phyloP scores from a whole-genome alignment of 2,888 invertebrate species.

The Eupithecia abbreviata region DNA sequence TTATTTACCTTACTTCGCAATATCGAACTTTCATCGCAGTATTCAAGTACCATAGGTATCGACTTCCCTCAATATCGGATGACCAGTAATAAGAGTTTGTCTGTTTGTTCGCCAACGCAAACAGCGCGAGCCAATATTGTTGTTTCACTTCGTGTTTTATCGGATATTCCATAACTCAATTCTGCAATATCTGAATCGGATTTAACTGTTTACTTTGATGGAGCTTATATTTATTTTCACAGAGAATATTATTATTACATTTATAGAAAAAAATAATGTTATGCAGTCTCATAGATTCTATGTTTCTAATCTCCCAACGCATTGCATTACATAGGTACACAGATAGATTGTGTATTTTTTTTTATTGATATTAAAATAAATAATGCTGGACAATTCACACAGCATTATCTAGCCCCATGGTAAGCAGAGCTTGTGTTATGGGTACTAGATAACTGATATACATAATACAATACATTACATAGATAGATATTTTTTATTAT shows the following conservation, averaged over 20 bases:
- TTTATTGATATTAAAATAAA: no score
- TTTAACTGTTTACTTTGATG: constrained; percentile 26
- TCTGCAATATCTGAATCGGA: constrained; percentile 29
- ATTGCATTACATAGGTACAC: neutral
- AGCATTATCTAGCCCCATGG: no score
- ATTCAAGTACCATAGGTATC: constrained; percentile 12
- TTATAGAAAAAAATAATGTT: neutral
- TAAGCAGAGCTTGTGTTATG: no score
- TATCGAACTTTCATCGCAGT: constrained; percentile 6
- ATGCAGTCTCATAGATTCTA: neutral
- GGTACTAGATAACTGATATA: no score
- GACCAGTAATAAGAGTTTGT: constrained; percentile 44
- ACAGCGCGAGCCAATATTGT: constrained; percentile 37
- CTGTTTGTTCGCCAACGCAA: constrained; percentile 48
- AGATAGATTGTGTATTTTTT: no score
- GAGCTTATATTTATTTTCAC: neutral
- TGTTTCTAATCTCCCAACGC: neutral
- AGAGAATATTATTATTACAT: neutral
- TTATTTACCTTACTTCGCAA: neutral
- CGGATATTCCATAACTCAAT: constrained; percentile 30
- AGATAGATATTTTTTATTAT: no score
- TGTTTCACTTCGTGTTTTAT: constrained; percentile 26
- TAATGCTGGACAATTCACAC: no score
- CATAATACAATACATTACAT: no score
- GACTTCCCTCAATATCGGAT: constrained; percentile 33